These are phyloP conservation scores for Heterodera filipjevi DNA, from an alignment of 2,888 invertebrate genomes.

Conservation along the genomic window DNA sequence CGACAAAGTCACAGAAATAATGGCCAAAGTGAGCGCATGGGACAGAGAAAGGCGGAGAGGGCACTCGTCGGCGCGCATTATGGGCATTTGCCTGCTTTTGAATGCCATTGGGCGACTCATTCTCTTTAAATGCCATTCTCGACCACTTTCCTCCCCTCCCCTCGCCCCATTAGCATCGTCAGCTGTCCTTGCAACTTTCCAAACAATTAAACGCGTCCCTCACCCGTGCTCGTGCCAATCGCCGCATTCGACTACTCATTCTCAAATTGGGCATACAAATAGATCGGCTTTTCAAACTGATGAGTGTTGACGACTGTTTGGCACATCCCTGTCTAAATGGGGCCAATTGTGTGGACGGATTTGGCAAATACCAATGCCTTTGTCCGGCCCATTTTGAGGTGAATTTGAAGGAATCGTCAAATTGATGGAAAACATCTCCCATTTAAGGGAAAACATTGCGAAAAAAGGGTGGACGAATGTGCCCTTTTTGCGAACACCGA, in stretches of 20 bases:
- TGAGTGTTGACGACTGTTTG: slow-evolving; percentile 50
- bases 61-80: too few relatives aligned
- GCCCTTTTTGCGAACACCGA: slow-evolving; percentile 48
- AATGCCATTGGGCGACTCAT: background rate
- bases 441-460: slow-evolving; percentile 53
- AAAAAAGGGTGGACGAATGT: slow-evolving; percentile 59
- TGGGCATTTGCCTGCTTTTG: too few relatives aligned
- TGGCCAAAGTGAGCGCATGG: slow-evolving; percentile 5
- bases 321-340: slow-evolving; percentile 54
- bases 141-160: background rate
- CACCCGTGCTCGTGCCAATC: slow-evolving; percentile 23
- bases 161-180: background rate
- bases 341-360: slow-evolving; percentile 56
- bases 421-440: background rate
- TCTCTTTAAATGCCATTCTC: background rate
- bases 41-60: too few relatives aligned
- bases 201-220: slow-evolving; percentile 27
- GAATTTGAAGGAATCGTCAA: background rate
- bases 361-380: slow-evolving; percentile 56
- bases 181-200: slow-evolving; percentile 14
- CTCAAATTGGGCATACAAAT: slow-evolving; percentile 36
- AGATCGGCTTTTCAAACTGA: slow-evolving; percentile 39
- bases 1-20: background rate
- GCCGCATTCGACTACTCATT: slow-evolving; percentile 35
- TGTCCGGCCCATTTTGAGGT: slow-evolving; percentile 54